These are phyloP conservation scores for Mesoligia furuncula DNA, from an alignment of 2,888 invertebrate species.

Conservation along the genomic window DNA sequence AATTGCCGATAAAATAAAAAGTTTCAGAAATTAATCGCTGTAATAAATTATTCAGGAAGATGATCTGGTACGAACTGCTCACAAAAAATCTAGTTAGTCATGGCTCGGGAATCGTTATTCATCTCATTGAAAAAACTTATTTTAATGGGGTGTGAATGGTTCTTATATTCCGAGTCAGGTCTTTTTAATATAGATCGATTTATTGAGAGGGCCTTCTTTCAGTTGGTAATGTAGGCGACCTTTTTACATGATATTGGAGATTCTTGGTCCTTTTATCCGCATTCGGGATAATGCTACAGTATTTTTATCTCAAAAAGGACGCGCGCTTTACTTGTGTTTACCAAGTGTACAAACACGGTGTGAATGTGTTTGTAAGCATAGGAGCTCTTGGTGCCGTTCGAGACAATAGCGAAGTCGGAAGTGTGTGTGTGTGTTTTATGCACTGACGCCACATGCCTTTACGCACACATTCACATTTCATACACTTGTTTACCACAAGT, in stretches of 20 bases:
- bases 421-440: too few species aligned
- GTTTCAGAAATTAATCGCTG: conserved; percentile 60
- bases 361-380: not conserved
- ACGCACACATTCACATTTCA: not conserved
- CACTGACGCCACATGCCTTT: not conserved
- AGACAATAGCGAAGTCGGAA: not conserved
- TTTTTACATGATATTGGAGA: conserved; percentile 41
- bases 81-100: conserved; percentile 61
- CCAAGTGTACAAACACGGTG: not conserved
- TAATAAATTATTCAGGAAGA: conserved; percentile 65
- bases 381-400: not conserved
- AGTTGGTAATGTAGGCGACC: conserved; percentile 2
- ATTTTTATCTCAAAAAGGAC: not conserved
- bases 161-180: conserved; percentile 35
- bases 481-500: not conserved
- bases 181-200: conserved; percentile 41
- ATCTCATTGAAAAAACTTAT: conserved; percentile 60
- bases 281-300: conserved; percentile 12
- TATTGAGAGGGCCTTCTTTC: conserved; percentile 27
- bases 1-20: conserved; percentile 38
- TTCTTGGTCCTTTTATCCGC: conserved; percentile 28
- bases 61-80: conserved; percentile 43
- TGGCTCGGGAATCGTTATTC: conserved; percentile 55
- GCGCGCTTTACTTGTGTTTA: not conserved
- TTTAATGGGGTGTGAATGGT: conserved; percentile 56